Percentiles rank a stretch among this genome's conserved stretches.
These are phyloP conservation scores for Atethmia centrago DNA, from an alignment of 2,888 invertebrate genomes.

Conservation along the genomic window DNA sequence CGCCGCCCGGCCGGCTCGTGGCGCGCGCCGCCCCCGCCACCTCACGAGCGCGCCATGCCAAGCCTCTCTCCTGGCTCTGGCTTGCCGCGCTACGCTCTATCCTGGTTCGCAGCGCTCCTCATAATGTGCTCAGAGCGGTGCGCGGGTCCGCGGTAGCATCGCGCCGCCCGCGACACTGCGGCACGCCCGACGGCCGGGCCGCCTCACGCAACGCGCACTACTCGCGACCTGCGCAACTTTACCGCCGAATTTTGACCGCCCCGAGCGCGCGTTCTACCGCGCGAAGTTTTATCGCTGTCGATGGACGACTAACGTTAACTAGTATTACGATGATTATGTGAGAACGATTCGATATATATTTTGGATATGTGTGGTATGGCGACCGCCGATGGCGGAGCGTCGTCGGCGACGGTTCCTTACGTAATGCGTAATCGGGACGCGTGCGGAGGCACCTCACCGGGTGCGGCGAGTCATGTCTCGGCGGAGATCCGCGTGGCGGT, in stretches of 20 bases:
- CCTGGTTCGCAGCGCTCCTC: slow-evolving; percentile 59
- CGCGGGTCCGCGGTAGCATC: slow-evolving; percentile 71
- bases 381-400: slow-evolving; percentile 64
- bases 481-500: slow-evolving; percentile 81
- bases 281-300: slow-evolving; percentile 55
- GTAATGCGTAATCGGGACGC: slow-evolving; percentile 82
- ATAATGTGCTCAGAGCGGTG: slow-evolving; percentile 70
- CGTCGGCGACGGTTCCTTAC: slow-evolving; percentile 76
- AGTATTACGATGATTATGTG: slow-evolving; percentile 67
- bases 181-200: slow-evolving; percentile 74
- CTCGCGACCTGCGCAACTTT: slow-evolving; percentile 70
- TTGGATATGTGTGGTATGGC: slow-evolving; percentile 74
- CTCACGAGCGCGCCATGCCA: slow-evolving; percentile 74
- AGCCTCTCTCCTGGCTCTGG: slow-evolving; percentile 70
- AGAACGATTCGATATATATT: slow-evolving; percentile 70
- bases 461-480: slow-evolving; percentile 85
- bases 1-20: slow-evolving; percentile 86
- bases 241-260: slow-evolving; percentile 66
- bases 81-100: slow-evolving; percentile 66
- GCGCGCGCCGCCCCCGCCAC: slow-evolving; percentile 70
- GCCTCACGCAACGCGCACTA: slow-evolving; percentile 72
- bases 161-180: slow-evolving; percentile 73
- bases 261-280: slow-evolving; percentile 63
- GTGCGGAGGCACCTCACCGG: slow-evolving; percentile 83
- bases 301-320: slow-evolving; percentile 63